Percentiles rank a stretch among this genome's conserved stretches.
Evolutionary conservation across 2,888 invertebrate species (phyloP).

Genomic region (Tipula lateralis): DNA sequence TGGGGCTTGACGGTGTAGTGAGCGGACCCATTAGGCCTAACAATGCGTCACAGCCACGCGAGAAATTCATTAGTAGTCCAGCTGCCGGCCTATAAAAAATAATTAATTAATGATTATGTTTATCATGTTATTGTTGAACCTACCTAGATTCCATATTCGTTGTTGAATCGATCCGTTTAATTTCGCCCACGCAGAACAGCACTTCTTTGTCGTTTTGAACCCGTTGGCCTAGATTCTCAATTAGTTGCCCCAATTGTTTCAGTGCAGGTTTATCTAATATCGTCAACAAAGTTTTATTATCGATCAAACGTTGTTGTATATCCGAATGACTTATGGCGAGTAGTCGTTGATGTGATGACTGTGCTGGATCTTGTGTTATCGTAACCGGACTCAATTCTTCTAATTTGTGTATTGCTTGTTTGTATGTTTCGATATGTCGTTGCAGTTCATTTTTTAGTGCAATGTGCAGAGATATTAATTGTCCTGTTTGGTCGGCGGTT

Average conservation of each 20-base stretch:
- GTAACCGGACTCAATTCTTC: conserved; percentile 64
- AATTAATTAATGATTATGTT: background rate
- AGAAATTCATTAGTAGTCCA: conserved; percentile 67
- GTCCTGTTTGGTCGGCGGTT: conserved; percentile 59
- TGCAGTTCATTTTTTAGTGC: conserved; percentile 80
- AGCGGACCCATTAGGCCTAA: conserved; percentile 66
- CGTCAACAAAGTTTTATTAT: conserved; percentile 84
- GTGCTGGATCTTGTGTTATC: conserved; percentile 67
- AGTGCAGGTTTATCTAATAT: conserved; percentile 76
- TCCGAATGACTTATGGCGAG: conserved; percentile 77
- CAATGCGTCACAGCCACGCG: conserved; percentile 68
- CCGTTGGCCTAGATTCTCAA: conserved; percentile 65
- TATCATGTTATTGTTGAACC: conserved; percentile 31
- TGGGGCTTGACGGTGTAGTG: conserved; percentile 49
- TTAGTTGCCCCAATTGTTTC: conserved; percentile 66
- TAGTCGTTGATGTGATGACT: conserved; percentile 84
- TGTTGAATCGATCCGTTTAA: conserved; percentile 59
- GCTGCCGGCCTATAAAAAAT: conserved; percentile 58
- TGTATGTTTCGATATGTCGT: conserved; percentile 78
- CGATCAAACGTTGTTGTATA: conserved; percentile 83
- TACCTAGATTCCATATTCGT: conserved; percentile 60
- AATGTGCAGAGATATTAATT: conserved; percentile 71
- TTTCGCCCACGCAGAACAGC: conserved; percentile 64
- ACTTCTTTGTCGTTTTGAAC: conserved; percentile 91
- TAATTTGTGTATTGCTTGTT: conserved; percentile 78